phyloP scores from a whole-genome alignment of 1,140 invertebrate genomes.

The Ips nitidus region DNA sequence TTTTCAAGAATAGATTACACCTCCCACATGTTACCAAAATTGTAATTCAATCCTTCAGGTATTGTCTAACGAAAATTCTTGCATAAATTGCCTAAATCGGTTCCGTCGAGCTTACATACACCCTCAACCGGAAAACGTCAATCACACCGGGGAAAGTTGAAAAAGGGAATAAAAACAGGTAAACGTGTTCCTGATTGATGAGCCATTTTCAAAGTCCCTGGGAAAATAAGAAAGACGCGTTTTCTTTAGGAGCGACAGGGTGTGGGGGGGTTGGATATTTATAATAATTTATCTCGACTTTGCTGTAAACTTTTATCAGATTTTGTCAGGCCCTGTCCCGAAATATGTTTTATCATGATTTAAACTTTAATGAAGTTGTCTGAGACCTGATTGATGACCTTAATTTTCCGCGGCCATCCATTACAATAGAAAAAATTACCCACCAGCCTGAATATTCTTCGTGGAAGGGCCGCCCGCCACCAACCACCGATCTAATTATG shows the following conservation, averaged over 20 bases:
- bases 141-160: no score
- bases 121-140: no score
- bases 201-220: constrained; percentile 3
- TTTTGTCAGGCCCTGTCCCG: constrained; percentile 26
- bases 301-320: constrained; percentile 29
- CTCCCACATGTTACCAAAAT: no score
- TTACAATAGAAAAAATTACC: constrained; percentile 21
- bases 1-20: no score
- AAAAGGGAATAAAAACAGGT: no score
- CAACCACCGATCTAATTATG: no score
- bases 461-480: no score
- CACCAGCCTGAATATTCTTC: not conserved
- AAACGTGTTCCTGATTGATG: constrained; percentile 9
- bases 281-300: constrained; percentile 34
- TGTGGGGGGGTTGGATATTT: constrained; percentile 9
- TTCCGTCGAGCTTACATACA: no score
- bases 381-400: constrained; percentile 27
- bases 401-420: constrained; percentile 26
- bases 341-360: constrained; percentile 36
- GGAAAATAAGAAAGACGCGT: not conserved
- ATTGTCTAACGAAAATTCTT: no score
- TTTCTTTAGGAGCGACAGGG: not conserved
- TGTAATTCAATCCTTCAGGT: no score
- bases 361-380: constrained; percentile 36
- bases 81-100: no score